Percentiles rank a stretch among this genome's conserved stretches.
These are phyloP conservation scores for Lordiphosa fenestrarum DNA, from an alignment of 2,888 invertebrate genomes.

Conservation along the genomic window DNA sequence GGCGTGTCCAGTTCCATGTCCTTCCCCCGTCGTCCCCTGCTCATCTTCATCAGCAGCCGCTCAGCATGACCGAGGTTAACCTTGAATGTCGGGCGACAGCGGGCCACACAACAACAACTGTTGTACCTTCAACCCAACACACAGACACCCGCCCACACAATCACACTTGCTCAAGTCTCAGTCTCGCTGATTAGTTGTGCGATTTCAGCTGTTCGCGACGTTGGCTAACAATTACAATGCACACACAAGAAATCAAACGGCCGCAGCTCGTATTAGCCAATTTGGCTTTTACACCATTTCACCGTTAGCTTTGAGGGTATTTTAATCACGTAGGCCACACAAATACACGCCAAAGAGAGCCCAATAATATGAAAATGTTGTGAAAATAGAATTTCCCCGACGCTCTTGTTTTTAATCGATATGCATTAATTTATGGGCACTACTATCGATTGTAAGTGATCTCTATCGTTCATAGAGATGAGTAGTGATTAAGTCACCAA, in stretches of 20 bases:
- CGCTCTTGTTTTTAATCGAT: no score
- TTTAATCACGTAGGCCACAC: conserved; percentile 69
- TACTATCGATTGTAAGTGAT: no score
- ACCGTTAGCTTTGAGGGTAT: conserved; percentile 32
- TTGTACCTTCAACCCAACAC: conserved; percentile 20
- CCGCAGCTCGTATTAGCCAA: conserved; percentile 34
- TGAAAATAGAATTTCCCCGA: no score
- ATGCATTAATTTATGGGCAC: no score
- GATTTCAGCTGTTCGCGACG: conserved; percentile 1
- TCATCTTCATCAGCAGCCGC: conserved; percentile 37
- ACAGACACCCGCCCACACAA: conserved; percentile 8
- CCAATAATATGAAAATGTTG: conserved; percentile 25
- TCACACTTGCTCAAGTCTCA: conserved; percentile 8
- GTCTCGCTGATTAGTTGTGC: conserved; percentile 6
- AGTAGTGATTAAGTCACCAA: no score
- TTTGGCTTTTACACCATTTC: conserved; percentile 41
- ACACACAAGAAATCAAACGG: conserved; percentile 11
- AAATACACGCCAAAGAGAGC: conserved; percentile 35
- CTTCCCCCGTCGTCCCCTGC: conserved; percentile 58
- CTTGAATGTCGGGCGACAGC: conserved; percentile 40
- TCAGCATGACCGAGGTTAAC: conserved; percentile 43
- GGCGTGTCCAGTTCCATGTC: conserved; percentile 53
- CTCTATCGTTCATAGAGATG: no score
- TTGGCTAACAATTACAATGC: conserved; percentile 33
- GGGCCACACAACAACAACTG: background rate